phyloP scores from a whole-genome alignment of 2,888 invertebrate genomes.

The Chrysomela aeneicollis region DNA sequence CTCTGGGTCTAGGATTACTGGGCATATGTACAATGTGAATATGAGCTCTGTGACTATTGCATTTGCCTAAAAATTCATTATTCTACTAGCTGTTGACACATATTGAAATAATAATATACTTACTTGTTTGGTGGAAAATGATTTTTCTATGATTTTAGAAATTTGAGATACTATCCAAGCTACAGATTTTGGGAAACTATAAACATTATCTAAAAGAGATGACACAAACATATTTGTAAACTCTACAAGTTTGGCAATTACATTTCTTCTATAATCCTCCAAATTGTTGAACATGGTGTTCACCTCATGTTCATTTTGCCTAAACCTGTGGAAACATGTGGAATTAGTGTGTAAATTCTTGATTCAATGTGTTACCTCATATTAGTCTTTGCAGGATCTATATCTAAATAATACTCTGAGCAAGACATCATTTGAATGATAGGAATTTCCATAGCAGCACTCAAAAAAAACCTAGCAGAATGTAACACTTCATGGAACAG shows the following conservation, averaged over 20 bases:
- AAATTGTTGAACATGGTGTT: constrained; percentile 58
- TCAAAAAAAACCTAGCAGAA: constrained; percentile 91
- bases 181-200: constrained; percentile 88
- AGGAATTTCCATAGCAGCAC: constrained; percentile 90
- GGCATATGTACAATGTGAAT: constrained; percentile 93
- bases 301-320: constrained; percentile 45
- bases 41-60: constrained; percentile 91
- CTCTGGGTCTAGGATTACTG: constrained; percentile 96
- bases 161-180: constrained; percentile 92
- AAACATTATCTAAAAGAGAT: constrained; percentile 84
- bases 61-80: constrained; percentile 57
- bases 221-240: constrained; percentile 83
- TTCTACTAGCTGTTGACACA: too few relatives aligned
- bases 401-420: constrained; percentile 90
- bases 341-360: background rate
- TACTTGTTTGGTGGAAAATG: constrained; percentile 66
- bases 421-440: constrained; percentile 90
- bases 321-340: constrained; percentile 38
- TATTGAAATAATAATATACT: too few relatives aligned
- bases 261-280: constrained; percentile 80
- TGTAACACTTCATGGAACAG: constrained; percentile 89
- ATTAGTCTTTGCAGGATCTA: constrained; percentile 86
- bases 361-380: constrained; percentile 65
- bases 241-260: constrained; percentile 79
- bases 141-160: constrained; percentile 72